Evolutionary conservation across 2,888 invertebrate species (phyloP).

Genomic region (Aphrophora alni): DNA sequence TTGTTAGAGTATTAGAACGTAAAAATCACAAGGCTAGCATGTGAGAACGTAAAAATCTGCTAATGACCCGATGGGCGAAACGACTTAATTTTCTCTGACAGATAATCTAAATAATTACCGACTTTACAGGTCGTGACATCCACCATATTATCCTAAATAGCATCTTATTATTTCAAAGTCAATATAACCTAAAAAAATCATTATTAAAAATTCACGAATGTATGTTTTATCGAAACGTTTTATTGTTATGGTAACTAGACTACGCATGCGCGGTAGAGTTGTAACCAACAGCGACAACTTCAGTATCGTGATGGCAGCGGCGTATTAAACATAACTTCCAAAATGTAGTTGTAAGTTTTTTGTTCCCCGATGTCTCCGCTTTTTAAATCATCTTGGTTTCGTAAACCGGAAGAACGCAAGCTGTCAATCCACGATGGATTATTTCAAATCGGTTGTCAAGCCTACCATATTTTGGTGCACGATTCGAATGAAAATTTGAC

Average conservation of each 20-base stretch:
- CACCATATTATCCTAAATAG: too few relatives aligned
- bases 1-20: too few relatives aligned
- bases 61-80: too few relatives aligned
- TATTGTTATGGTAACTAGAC: background rate
- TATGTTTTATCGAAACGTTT: background rate
- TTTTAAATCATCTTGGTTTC: slow-evolving; percentile 19
- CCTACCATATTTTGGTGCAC: slow-evolving; percentile 77
- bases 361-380: slow-evolving; percentile 16
- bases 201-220: background rate
- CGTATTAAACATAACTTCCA: background rate
- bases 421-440: slow-evolving; percentile 69
- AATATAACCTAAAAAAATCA: background rate
- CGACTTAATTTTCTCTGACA: too few relatives aligned
- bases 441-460: slow-evolving; percentile 79
- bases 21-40: too few relatives aligned
- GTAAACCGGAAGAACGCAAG: slow-evolving; percentile 1
- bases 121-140: background rate
- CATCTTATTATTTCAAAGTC: background rate
- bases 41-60: too few relatives aligned
- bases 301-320: background rate
- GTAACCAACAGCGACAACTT: background rate
- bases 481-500: slow-evolving; percentile 36
- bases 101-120: too few relatives aligned
- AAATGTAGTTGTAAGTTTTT: background rate
- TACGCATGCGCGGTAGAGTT: background rate